Evolutionary conservation across 1,140 invertebrate genomes (phyloP).

Genomic region (Zophobas morio): DNA sequence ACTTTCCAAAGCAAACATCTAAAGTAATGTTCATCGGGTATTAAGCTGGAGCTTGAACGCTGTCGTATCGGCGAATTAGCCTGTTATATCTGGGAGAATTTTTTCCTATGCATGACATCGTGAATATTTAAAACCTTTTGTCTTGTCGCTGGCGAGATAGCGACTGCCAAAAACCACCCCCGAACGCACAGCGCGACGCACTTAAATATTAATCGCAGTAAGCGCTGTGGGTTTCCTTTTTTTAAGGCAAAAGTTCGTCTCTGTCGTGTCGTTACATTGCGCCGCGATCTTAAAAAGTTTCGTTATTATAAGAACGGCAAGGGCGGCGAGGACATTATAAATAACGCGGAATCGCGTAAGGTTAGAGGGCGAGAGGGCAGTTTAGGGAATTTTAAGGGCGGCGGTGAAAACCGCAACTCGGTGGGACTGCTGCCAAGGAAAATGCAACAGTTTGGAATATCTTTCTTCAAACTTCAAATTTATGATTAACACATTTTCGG

Average conservation of each 20-base stretch:
- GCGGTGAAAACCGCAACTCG: neutral
- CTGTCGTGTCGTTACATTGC: constrained; percentile 37
- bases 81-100: constrained; percentile 26
- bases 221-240: constrained; percentile 38
- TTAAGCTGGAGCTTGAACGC: constrained; percentile 1
- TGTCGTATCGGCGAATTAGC: constrained; percentile 19
- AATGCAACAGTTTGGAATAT: too few relatives aligned
- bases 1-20: neutral
- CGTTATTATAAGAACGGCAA: constrained; percentile 31
- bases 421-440: too few relatives aligned
- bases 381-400: neutral
- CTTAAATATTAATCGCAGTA: constrained; percentile 61
- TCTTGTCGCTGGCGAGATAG: constrained; percentile 21
- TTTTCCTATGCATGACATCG: constrained; percentile 58
- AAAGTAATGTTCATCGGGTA: neutral
- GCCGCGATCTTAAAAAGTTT: constrained; percentile 41
- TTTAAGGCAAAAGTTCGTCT: constrained; percentile 40
- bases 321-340: constrained; percentile 32
- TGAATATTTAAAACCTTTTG: constrained; percentile 58
- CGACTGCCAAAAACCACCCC: constrained; percentile 34
- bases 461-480: too few relatives aligned
- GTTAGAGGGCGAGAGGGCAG: neutral
- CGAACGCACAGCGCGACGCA: constrained; percentile 58
- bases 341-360: constrained; percentile 20
- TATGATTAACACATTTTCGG: too few relatives aligned